These are phyloP conservation scores for Megathymus violae DNA, from an alignment of 1,140 invertebrate genomes.

Conservation along the genomic window DNA sequence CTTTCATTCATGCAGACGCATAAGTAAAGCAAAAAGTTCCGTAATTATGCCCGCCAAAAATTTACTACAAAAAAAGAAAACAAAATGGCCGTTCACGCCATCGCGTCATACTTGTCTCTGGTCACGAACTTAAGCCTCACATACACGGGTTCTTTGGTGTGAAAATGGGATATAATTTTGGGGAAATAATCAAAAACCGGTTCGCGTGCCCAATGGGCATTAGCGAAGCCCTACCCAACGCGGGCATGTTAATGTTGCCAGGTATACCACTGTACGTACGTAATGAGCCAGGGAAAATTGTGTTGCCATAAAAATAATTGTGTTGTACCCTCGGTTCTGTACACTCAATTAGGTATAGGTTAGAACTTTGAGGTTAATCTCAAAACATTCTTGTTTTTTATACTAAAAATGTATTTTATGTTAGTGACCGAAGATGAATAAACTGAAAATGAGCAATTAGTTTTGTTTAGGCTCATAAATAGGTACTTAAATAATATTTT, in stretches of 20 bases:
- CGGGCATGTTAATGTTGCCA: slow-evolving; percentile 77
- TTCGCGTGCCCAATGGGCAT: slow-evolving; percentile 78
- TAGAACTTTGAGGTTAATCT: slow-evolving; percentile 19
- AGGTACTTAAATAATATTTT: too few relatives aligned
- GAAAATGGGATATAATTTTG: slow-evolving; percentile 82
- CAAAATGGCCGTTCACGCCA: slow-evolving; percentile 42
- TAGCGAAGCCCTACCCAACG: slow-evolving; percentile 68
- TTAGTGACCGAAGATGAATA: too few relatives aligned
- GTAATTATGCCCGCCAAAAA: slow-evolving; percentile 32
- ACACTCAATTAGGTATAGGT: slow-evolving; percentile 64
- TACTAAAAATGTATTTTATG: too few relatives aligned
- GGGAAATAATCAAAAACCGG: slow-evolving; percentile 79
- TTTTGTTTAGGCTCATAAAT: too few relatives aligned
- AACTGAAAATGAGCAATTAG: too few relatives aligned
- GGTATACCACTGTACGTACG: slow-evolving; percentile 68
- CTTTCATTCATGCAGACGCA: slow-evolving; percentile 26
- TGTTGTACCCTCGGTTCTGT: slow-evolving; percentile 61
- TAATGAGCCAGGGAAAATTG: slow-evolving; percentile 81
- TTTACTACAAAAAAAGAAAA: slow-evolving; percentile 18
- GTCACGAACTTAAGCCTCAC: slow-evolving; percentile 64
- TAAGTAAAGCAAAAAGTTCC: slow-evolving; percentile 25
- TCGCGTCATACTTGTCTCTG: slow-evolving; percentile 51
- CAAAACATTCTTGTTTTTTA: not conserved
- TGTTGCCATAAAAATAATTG: slow-evolving; percentile 82
- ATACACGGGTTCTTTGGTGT: slow-evolving; percentile 64